Conservation (phyloP, 2,888 invertebrate species). For the Eristalis arbustorum region DNA sequence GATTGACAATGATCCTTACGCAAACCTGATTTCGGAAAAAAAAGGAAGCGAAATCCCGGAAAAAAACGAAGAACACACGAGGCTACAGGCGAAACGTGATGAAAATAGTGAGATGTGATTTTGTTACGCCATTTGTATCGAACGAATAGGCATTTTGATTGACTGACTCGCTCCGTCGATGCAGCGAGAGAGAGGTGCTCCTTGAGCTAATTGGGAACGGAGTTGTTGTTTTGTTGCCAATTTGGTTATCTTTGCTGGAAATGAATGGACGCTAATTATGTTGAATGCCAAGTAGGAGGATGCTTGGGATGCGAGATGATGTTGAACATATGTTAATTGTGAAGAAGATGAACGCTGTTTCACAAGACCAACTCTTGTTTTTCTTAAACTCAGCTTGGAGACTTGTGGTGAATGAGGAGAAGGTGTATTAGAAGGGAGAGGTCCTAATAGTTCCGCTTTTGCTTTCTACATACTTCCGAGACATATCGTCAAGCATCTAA, state of each 20-base stretch:
- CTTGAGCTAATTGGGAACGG: conserved; percentile 16
- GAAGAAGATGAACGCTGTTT: background rate
- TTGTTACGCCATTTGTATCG: conserved; percentile 58
- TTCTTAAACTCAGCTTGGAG: too few species aligned
- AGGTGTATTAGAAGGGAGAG: too few species aligned
- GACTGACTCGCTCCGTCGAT: conserved; percentile 37
- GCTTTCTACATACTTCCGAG: too few species aligned
- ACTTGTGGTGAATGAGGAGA: too few species aligned
- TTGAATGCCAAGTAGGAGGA: background rate
- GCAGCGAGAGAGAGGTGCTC: background rate
- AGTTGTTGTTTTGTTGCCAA: background rate
- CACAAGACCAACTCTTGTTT: background rate
- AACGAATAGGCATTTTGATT: conserved; percentile 46
- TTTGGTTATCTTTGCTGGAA: background rate
- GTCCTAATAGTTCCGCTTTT: too few species aligned
- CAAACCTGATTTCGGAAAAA: background rate
- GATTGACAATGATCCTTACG: conserved; percentile 52
- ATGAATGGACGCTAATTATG: background rate
- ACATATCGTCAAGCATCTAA: too few species aligned
- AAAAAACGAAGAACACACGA: background rate
- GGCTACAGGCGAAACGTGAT: conserved; percentile 40
- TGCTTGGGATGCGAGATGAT: background rate
- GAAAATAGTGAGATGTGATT: conserved; percentile 56
- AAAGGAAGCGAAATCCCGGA: background rate
- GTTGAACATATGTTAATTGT: background rate